A percentile compares a stretch with the other conserved stretches of the same genome.
Conservation (phyloP, 2,113 vertebrate genomes). For the Coryphaenoides rupestris region DNA sequence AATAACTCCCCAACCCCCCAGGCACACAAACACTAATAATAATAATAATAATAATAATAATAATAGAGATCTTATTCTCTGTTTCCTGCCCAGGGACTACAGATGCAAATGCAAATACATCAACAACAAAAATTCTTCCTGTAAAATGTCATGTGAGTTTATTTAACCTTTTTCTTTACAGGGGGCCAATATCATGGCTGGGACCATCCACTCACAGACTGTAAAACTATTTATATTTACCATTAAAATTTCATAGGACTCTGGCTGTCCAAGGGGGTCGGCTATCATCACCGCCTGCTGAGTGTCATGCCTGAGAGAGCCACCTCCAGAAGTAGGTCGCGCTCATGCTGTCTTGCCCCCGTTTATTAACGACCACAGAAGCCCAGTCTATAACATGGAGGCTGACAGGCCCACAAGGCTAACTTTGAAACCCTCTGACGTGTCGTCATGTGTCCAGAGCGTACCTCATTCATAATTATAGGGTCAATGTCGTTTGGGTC, state of each 20-base stretch:
- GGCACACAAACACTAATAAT: no score
- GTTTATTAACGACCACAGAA: slow-evolving; percentile 42
- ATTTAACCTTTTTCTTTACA: neutral
- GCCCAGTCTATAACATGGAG: slow-evolving; percentile 16
- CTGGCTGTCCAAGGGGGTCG: neutral
- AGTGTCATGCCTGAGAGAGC: slow-evolving; percentile 35
- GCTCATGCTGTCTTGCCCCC: slow-evolving; percentile 39
- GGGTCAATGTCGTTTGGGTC: neutral
- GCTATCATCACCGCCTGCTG: neutral
- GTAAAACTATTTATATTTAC: slow-evolving; percentile 12
- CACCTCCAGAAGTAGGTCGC: slow-evolving; percentile 61
- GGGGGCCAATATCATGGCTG: neutral
- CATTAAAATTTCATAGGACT: slow-evolving; percentile 22
- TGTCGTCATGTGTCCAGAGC: slow-evolving; percentile 13
- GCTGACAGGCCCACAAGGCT: neutral
- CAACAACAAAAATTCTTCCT: no score
- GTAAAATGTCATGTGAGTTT: no score
- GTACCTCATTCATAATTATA: slow-evolving; percentile 1
- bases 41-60: no score
- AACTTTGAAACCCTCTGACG: slow-evolving; percentile 19
- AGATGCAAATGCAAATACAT: no score
- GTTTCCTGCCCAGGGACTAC: no score
- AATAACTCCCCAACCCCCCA: neutral
- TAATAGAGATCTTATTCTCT: no score
- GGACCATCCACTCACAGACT: neutral